These are phyloP conservation scores for Melanogrammus aeglefinus DNA, from an alignment of 2,797 vertebrate species.

Conservation along the genomic window DNA sequence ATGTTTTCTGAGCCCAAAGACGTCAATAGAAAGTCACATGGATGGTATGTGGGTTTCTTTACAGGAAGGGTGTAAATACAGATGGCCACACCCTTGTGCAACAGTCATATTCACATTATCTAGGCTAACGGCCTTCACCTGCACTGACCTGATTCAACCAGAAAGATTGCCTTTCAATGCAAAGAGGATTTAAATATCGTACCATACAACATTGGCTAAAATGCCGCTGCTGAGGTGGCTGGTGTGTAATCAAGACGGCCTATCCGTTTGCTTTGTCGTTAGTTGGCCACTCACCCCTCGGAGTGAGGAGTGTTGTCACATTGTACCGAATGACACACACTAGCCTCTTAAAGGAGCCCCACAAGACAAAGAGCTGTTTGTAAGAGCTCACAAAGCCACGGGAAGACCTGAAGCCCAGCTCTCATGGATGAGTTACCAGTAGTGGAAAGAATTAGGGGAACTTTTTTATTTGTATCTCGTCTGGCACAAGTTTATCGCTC, in stretches of 20 bases:
- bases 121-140: no score
- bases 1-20: no score
- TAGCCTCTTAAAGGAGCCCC: slow-evolving; percentile 36
- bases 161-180: neutral
- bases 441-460: slow-evolving; percentile 5
- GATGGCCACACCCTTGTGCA: neutral
- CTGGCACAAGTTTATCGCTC: neutral
- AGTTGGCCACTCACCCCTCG: slow-evolving; percentile 15
- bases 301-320: slow-evolving; percentile 27
- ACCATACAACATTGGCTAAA: neutral
- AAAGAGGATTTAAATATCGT: neutral
- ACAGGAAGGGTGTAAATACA: neutral
- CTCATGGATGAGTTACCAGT: slow-evolving; percentile 5
- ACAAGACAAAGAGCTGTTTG: slow-evolving; percentile 53
- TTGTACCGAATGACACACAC: slow-evolving; percentile 46
- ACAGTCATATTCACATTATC: neutral
- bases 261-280: neutral
- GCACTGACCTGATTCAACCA: neutral
- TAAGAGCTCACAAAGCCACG: slow-evolving; percentile 30
- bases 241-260: neutral
- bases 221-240: neutral
- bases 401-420: slow-evolving; percentile 23
- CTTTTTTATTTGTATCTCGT: neutral
- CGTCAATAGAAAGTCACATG: no score
- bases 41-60: no score